phyloP scores from a whole-genome alignment of 2,113 vertebrate genomes.

The Sialia sialis region DNA sequence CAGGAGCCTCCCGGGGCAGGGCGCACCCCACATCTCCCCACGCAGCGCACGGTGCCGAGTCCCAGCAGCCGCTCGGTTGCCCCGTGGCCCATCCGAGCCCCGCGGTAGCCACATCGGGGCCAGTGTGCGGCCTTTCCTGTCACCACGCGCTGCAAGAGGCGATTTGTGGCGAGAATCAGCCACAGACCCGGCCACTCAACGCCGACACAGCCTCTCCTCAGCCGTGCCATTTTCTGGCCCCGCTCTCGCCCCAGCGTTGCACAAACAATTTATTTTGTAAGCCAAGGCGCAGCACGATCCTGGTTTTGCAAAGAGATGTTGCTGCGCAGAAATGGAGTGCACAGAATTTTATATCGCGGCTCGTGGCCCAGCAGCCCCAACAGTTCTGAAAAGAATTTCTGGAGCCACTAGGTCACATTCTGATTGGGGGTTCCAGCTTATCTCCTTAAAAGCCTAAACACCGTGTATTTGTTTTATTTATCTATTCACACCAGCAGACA shows the following conservation, averaged over 20 bases:
- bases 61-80: background rate
- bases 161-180: background rate
- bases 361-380: background rate
- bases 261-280: background rate
- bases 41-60: background rate
- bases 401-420: background rate
- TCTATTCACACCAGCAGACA: background rate
- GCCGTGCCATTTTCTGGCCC: background rate
- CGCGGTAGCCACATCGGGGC: background rate
- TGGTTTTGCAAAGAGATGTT: background rate
- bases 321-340: background rate
- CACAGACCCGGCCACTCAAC: background rate
- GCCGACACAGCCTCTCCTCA: background rate
- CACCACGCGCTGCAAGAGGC: background rate
- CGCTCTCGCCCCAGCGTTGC: background rate
- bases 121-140: conserved; percentile 53
- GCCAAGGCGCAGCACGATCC: background rate
- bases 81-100: background rate
- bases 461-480: conserved; percentile 21
- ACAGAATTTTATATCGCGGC: background rate
- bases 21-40: too few relatives aligned
- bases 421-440: background rate
- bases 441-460: conserved; percentile 14
- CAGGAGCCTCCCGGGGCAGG: background rate
- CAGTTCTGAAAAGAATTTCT: background rate